Percentiles rank a stretch among this genome's conserved stretches.
Evolutionary conservation across 2,797 vertebrate species (phyloP).

Genomic region (Dromococcyx pavoninus): DNA sequence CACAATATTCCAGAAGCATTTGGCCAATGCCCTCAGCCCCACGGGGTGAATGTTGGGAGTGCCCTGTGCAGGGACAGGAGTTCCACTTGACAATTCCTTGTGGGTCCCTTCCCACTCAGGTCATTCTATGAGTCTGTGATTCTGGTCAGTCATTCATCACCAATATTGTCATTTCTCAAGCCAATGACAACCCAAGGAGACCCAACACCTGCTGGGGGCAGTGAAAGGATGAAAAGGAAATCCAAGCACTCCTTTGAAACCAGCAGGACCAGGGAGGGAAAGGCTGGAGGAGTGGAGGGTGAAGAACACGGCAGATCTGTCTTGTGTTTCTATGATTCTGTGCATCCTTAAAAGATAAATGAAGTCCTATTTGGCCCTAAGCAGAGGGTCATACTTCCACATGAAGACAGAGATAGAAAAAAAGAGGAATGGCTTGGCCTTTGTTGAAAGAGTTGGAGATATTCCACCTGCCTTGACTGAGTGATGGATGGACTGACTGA

Average conservation of each 20-base stretch:
- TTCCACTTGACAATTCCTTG: too few relatives aligned
- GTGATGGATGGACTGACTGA: background rate
- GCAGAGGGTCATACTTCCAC: background rate
- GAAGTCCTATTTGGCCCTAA: background rate
- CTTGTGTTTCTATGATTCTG: background rate
- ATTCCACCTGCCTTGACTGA: background rate
- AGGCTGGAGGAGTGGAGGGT: background rate
- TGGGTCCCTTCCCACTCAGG: too few relatives aligned
- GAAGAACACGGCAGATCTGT: background rate
- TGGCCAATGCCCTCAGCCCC: too few relatives aligned
- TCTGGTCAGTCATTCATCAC: too few relatives aligned
- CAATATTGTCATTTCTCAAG: background rate
- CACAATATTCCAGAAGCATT: too few relatives aligned
- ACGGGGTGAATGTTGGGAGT: too few relatives aligned
- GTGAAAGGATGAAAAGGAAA: background rate
- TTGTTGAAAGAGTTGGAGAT: background rate
- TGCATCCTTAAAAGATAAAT: background rate
- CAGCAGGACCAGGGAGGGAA: background rate
- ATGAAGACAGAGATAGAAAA: background rate
- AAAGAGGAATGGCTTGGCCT: background rate
- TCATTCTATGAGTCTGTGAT: too few relatives aligned
- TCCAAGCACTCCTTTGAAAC: background rate
- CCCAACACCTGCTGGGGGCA: too few relatives aligned
- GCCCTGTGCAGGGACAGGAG: too few relatives aligned
- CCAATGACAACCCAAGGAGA: background rate